A percentile compares a stretch with the other conserved stretches of the same genome.
phyloP scores from a whole-genome alignment of 2,113 vertebrate genomes.

The Orthochromis indermauri region DNA sequence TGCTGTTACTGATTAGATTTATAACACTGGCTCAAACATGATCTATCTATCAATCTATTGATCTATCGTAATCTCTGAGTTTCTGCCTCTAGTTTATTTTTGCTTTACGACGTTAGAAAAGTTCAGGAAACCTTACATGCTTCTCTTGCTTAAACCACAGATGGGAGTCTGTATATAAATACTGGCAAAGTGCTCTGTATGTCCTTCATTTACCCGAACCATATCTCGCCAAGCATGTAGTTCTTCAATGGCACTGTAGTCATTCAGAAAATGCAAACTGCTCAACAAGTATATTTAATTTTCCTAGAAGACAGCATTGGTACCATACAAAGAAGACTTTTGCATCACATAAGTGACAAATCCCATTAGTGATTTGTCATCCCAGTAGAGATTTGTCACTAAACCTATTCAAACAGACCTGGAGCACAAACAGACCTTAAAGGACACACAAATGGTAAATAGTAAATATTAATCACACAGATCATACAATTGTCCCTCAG shows the following conservation, averaged over 20 bases:
- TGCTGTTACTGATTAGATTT: neutral
- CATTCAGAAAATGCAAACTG: neutral
- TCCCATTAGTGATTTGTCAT: neutral
- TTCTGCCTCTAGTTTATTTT: neutral
- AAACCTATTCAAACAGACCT: neutral
- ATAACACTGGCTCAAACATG: neutral
- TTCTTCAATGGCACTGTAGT: neutral
- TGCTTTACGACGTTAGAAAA: fast-evolving
- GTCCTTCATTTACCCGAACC: neutral
- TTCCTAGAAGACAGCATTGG: neutral
- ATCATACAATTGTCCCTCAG: neutral
- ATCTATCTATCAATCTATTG: neutral
- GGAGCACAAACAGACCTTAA: neutral
- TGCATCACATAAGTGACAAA: neutral
- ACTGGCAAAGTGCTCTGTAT: neutral
- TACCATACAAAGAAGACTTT: neutral
- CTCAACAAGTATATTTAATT: neutral
- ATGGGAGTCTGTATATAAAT: neutral
- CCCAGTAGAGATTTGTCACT: neutral
- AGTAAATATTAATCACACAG: fast-evolving
- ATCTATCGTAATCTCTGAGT: neutral
- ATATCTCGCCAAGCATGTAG: neutral
- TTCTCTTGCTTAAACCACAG: neutral
- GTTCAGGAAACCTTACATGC: neutral
- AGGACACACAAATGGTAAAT: neutral